Conservation (phyloP, 2,797 vertebrate species). For the Alcedo atthis region DNA sequence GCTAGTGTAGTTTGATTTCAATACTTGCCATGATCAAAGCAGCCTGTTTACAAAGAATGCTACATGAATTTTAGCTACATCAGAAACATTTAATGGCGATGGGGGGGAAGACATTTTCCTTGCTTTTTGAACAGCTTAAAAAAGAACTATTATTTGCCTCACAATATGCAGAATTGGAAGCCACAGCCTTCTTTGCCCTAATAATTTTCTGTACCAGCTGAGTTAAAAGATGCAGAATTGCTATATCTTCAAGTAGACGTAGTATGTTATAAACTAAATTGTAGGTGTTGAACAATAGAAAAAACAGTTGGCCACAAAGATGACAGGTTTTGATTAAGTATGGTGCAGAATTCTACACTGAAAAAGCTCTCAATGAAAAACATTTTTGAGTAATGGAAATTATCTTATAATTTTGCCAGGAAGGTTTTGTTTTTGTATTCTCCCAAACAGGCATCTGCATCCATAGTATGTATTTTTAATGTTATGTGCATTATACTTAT, state of each 20-base stretch:
- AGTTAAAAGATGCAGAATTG: background rate
- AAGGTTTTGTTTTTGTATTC: background rate
- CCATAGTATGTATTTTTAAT: background rate
- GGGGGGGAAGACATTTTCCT: background rate
- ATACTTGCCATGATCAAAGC: background rate
- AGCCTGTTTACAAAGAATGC: background rate
- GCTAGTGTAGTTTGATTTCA: background rate
- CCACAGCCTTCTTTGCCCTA: accelerated
- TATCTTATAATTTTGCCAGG: background rate
- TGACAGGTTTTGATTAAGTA: background rate
- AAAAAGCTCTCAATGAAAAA: background rate
- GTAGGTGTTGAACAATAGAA: background rate
- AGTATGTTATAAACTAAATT: background rate
- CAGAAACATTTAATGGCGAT: background rate
- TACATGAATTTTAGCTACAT: background rate
- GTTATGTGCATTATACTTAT: background rate
- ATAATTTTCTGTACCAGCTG: background rate
- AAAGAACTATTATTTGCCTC: background rate
- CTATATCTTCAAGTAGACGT: background rate
- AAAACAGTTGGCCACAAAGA: background rate
- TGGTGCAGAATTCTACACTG: background rate
- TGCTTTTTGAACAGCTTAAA: background rate
- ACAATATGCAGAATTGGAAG: background rate
- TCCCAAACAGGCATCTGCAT: background rate
- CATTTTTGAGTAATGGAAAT: background rate